These are phyloP conservation scores for Micropoecilia bifurca DNA, from an alignment of 2,797 vertebrate species.

Conservation along the genomic window DNA sequence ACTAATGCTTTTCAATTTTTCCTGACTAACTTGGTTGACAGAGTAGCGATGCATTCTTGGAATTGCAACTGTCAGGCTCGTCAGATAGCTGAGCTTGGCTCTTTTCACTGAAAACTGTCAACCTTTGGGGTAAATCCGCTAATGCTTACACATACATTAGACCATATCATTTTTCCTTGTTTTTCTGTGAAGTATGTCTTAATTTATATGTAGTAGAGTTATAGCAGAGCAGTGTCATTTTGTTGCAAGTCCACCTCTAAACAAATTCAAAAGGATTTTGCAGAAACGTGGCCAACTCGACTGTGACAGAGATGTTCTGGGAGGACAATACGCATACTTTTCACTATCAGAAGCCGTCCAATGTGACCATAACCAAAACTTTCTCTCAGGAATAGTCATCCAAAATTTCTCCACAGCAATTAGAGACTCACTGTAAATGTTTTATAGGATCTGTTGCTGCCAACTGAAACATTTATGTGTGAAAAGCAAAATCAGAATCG, in stretches of 20 bases:
- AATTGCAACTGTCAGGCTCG: slow-evolving; percentile 55
- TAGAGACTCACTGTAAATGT: not conserved
- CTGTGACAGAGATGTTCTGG: not conserved
- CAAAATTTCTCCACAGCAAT: not conserved
- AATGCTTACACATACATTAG: slow-evolving; percentile 1
- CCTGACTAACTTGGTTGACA: slow-evolving; percentile 17
- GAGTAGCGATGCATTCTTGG: slow-evolving; percentile 42
- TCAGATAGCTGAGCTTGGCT: slow-evolving; percentile 47
- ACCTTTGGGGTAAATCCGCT: slow-evolving; percentile 37
- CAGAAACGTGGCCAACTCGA: not conserved
- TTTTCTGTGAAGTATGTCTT: not conserved
- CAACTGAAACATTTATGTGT: not conserved
- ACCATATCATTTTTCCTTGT: not conserved
- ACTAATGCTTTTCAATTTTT: slow-evolving; percentile 4
- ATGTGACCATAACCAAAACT: not conserved
- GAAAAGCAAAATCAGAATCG: not conserved
- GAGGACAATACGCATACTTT: not conserved
- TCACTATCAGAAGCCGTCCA: not conserved
- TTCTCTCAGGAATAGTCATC: not conserved
- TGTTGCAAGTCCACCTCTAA: not conserved
- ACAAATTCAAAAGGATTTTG: not conserved
- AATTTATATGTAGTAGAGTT: not conserved
- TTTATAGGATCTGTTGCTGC: not conserved
- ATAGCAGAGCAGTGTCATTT: not conserved
- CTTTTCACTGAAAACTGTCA: slow-evolving; percentile 47